These are phyloP conservation scores for Prolemur simus DNA, from an alignment of 2,113 vertebrate species.

Conservation along the genomic window DNA sequence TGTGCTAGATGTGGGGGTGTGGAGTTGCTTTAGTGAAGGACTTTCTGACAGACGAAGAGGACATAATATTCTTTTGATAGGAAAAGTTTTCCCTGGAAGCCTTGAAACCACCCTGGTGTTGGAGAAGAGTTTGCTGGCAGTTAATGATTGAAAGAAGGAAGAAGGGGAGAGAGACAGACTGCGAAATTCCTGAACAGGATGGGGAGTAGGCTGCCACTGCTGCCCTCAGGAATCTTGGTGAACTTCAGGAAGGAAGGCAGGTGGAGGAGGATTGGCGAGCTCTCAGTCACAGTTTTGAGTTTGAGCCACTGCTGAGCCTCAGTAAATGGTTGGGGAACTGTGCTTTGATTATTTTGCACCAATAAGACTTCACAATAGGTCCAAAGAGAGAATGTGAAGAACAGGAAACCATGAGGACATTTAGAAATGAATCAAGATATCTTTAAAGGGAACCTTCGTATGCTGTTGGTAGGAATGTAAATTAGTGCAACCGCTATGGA, in stretches of 20 bases:
- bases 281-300: neutral
- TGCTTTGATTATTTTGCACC: neutral
- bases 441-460: neutral
- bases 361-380: neutral
- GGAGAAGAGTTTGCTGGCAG: neutral
- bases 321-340: neutral
- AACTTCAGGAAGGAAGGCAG: neutral
- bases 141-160: neutral
- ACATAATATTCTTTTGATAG: neutral
- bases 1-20: neutral
- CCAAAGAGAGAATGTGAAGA: neutral
- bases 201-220: neutral
- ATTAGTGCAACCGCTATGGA: too few species aligned
- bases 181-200: neutral
- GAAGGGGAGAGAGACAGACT: neutral
- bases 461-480: too few species aligned
- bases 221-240: neutral
- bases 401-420: neutral
- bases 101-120: neutral
- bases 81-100: neutral
- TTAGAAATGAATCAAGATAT: conserved; percentile 9
- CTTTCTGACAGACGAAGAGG: neutral
- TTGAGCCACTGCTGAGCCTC: neutral
- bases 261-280: neutral
- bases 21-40: neutral